Conservation (phyloP, 2,888 invertebrate species). For the Pseudoips prasinana region DNA sequence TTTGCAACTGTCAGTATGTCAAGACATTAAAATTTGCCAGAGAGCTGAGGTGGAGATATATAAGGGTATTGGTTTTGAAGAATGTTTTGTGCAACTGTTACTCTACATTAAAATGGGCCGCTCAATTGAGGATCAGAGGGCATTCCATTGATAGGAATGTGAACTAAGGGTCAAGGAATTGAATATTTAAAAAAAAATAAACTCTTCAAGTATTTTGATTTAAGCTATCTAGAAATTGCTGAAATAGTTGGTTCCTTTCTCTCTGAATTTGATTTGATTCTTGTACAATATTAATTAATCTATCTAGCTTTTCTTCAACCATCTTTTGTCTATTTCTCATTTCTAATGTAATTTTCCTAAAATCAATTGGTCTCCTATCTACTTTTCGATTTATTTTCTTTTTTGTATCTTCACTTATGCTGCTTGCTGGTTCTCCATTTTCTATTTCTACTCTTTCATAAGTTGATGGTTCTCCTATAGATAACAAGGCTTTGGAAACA, state of each 20-base stretch:
- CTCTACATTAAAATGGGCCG: no score
- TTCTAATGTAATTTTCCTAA: conserved; percentile 65
- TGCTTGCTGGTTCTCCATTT: conserved; percentile 48
- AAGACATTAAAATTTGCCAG: no score
- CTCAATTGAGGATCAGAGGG: no score
- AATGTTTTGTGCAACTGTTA: no score
- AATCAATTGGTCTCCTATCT: conserved; percentile 52
- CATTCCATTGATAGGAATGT: no score
- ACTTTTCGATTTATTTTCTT: conserved; percentile 46
- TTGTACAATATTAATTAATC: conserved; percentile 69
- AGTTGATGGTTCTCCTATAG: conserved; percentile 49
- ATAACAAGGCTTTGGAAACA: conserved; percentile 60
- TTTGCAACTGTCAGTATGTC: no score
- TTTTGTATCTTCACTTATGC: conserved; percentile 51
- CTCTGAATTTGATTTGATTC: conserved; percentile 73
- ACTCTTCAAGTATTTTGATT: conserved; percentile 43
- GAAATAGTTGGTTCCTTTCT: conserved; percentile 67
- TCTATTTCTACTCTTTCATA: conserved; percentile 39
- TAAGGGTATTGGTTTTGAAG: no score
- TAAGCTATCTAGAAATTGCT: conserved; percentile 63
- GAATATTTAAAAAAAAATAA: no score
- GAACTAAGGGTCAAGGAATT: no score
- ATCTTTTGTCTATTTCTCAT: conserved; percentile 65
- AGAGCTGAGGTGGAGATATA: no score
- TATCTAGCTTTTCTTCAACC: conserved; percentile 74